These are phyloP conservation scores for Zhuqinia jingwanae DNA, from an alignment of 2,888 invertebrate genomes.

Conservation along the genomic window DNA sequence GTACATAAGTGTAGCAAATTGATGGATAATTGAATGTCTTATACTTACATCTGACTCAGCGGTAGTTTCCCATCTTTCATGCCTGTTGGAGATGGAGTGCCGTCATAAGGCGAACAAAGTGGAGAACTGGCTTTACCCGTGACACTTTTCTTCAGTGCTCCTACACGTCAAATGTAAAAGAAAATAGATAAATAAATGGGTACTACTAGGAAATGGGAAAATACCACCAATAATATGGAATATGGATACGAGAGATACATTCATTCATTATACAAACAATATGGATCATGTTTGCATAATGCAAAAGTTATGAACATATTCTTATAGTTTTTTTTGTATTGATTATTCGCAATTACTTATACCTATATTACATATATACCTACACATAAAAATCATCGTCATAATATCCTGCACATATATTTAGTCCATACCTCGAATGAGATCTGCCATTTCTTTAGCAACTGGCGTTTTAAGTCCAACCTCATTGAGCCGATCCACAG, in stretches of 20 bases:
- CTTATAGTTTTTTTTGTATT: background rate
- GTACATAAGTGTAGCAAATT: background rate
- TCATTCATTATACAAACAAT: background rate
- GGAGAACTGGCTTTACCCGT: slow-evolving; percentile 76
- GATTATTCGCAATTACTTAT: background rate
- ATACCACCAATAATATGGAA: too few species aligned
- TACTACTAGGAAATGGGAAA: too few species aligned
- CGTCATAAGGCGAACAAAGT: slow-evolving; percentile 78
- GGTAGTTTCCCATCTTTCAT: slow-evolving; percentile 78
- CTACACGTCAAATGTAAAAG: slow-evolving; percentile 58
- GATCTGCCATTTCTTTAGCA: slow-evolving; percentile 91
- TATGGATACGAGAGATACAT: too few species aligned
- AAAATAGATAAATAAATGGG: background rate
- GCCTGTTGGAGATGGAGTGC: slow-evolving; percentile 72
- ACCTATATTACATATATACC: background rate
- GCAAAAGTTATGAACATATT: background rate
- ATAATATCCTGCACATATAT: too few species aligned
- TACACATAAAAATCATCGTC: background rate
- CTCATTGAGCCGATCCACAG: slow-evolving; percentile 87
- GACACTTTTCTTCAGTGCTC: slow-evolving; percentile 78
- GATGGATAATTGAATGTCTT: background rate
- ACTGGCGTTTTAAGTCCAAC: slow-evolving; percentile 94
- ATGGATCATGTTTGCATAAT: background rate
- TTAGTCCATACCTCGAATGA: slow-evolving; percentile 93
- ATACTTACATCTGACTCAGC: slow-evolving; percentile 78